These are phyloP conservation scores for Ammodytes marinus DNA, from an alignment of 2,113 vertebrate species.

Conservation along the genomic window DNA sequence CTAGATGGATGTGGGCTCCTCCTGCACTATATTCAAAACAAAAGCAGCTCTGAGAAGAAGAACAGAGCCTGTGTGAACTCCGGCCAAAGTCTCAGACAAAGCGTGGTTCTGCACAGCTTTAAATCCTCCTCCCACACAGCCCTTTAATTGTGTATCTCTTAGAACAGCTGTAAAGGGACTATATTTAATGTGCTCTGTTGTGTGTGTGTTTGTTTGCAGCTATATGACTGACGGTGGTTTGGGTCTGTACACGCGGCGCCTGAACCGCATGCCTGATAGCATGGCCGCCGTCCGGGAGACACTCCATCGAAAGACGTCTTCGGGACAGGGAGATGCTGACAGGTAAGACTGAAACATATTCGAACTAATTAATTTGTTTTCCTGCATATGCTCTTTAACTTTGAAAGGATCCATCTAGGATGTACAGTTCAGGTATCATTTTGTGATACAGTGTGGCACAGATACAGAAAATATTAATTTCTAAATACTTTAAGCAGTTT, in stretches of 20 bases:
- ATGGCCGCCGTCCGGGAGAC: conserved; percentile 95
- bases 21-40: conserved; percentile 10
- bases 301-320: conserved; percentile 88
- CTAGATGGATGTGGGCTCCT: conserved; percentile 39
- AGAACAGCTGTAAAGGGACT: neutral
- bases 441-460: neutral
- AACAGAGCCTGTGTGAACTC: neutral
- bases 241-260: conserved; percentile 93
- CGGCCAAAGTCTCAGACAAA: conserved; percentile 9
- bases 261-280: conserved; percentile 94
- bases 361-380: too few species aligned
- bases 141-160: neutral
- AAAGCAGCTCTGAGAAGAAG: conserved; percentile 23
- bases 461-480: neutral
- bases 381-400: too few species aligned
- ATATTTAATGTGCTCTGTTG: conserved; percentile 12
- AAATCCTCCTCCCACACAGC: conserved; percentile 5
- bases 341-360: conserved; percentile 86
- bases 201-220: conserved; percentile 85
- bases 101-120: neutral
- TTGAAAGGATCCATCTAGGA: neutral
- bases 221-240: conserved; percentile 97
- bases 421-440: neutral
- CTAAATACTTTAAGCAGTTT: neutral
- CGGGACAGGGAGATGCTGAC: conserved; percentile 95